Evolutionary conservation across 2,113 vertebrate genomes (phyloP), one percentile per base, ranked within the genome.

Genomic region (Lanius collurio): DNA sequence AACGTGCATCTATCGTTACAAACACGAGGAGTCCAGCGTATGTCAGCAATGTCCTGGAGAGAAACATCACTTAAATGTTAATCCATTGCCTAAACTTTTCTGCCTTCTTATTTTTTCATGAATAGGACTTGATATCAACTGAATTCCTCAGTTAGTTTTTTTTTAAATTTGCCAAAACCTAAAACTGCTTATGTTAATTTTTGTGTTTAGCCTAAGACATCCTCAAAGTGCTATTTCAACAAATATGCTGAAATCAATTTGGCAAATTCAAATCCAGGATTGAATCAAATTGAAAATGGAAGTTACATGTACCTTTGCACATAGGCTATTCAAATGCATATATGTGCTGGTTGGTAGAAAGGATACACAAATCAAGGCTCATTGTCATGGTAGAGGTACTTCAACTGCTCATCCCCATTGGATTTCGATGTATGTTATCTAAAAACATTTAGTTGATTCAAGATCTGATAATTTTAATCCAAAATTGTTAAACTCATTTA

Each of bases 11-110:
- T 96, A 46, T 97, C 73, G 24, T 90, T 96, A 89, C 82, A 92
- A 96, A 95, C 82, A 77, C 28, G 35, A 74, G 94, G 94, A 93
- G 92, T 95, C 76, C 78, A 64, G 85, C 31, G 13, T 50, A 55
- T 90, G 97, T 68, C 97, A 98, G 95, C 93, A 69, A 16, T 71
- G 31, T 97, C 96, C 91, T 41, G 49, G 94, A 94, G 93, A 94
- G 96, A 94, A 95, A 94, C 89, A 75, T 67, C 86, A 89, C 67
- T 83, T 93, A 93, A 90, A 97, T 95, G 95, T 95, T 97, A 95
- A 97, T 96, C 96, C 92, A 84, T 84, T 77, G 63, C 90, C 95
- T 95, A 86, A 96, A 96, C 95, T 95, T 96, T 71, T 3, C 14
- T 60, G 56, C 41, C 53, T 56, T 55, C 68, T 91, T 91, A 65